These are phyloP conservation scores for Dinoponera quadriceps DNA, from an alignment of 1,140 invertebrate genomes.

Conservation along the genomic window DNA sequence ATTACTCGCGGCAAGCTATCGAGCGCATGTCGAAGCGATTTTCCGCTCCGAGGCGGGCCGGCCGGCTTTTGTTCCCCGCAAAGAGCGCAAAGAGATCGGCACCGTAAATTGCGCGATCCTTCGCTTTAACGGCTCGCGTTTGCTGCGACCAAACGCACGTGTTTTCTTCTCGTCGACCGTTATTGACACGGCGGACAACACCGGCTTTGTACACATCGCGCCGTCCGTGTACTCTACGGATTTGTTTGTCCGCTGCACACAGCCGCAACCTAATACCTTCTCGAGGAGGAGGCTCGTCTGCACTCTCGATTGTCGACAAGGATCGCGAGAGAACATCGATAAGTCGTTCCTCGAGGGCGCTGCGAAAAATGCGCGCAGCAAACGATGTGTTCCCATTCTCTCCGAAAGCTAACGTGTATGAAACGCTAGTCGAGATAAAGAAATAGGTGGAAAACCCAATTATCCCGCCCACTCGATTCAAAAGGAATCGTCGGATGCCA, in stretches of 20 bases:
- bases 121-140: conserved; percentile 42
- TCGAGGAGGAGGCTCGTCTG: conserved; percentile 17
- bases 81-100: conserved; percentile 42
- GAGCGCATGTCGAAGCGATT: conserved; percentile 45
- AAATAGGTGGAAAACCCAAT: too few species aligned
- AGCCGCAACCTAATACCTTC: conserved; percentile 37
- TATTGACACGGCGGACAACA: conserved; percentile 60
- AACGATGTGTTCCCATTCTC: too few species aligned
- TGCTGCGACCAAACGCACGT: conserved; percentile 51
- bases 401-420: too few species aligned
- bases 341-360: neutral
- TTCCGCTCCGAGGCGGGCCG: conserved; percentile 19
- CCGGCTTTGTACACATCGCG: conserved; percentile 51
- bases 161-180: conserved; percentile 56
- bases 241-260: conserved; percentile 47
- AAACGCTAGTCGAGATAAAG: too few species aligned
- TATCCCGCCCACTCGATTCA: neutral
- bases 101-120: conserved; percentile 42
- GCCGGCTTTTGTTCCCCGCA: conserved; percentile 32
- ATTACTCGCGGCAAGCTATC: conserved; percentile 38
- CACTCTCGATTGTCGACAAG: conserved; percentile 18
- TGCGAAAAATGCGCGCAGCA: too few species aligned
- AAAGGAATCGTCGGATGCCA: neutral
- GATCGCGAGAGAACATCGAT: conserved; percentile 13
- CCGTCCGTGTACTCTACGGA: conserved; percentile 48